Evolutionary conservation across 2,113 vertebrate genomes (phyloP).

Genomic region (Sebastes fasciatus): DNA sequence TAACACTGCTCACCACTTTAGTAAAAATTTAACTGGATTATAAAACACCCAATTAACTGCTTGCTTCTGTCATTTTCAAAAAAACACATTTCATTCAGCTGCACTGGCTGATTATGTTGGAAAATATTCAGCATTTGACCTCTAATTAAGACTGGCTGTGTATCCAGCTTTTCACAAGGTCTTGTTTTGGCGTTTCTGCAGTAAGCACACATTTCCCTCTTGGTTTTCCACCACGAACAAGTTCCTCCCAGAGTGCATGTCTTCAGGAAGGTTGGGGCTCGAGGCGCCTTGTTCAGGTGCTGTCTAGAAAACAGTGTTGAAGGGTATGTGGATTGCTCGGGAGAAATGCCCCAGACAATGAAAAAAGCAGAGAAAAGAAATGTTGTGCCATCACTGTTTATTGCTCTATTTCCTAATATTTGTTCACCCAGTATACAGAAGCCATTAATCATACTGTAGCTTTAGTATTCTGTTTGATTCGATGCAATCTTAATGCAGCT

Average conservation of each 20-base stretch:
- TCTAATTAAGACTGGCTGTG: conserved; percentile 15
- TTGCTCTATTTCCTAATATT: conserved; percentile 67
- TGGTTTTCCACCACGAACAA: conserved; percentile 8
- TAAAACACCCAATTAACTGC: conserved; percentile 12
- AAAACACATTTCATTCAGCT: not conserved
- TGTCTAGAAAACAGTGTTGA: conserved; percentile 44
- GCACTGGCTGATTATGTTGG: not conserved
- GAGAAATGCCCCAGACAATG: conserved; percentile 45
- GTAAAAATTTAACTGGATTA: not conserved
- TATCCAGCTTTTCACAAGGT: conserved; percentile 19
- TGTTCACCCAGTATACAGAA: conserved; percentile 51
- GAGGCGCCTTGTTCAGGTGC: conserved; percentile 27
- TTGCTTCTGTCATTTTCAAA: not conserved
- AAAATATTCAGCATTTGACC: not conserved
- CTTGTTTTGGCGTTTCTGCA: conserved; percentile 32
- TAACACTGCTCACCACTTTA: conserved; percentile 78
- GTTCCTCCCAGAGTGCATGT: conserved; percentile 37
- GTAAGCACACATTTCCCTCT: conserved; percentile 13
- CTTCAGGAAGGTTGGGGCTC: conserved; percentile 40
- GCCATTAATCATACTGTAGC: conserved; percentile 68
- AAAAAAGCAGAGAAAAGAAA: conserved; percentile 39
- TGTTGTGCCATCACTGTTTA: conserved; percentile 50
- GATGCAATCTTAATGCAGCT: conserved; percentile 61
- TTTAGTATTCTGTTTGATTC: conserved; percentile 72
- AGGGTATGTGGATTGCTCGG: conserved; percentile 31